Evolutionary conservation across 2,888 invertebrate species (phyloP).

Genomic region (Neria commutata): DNA sequence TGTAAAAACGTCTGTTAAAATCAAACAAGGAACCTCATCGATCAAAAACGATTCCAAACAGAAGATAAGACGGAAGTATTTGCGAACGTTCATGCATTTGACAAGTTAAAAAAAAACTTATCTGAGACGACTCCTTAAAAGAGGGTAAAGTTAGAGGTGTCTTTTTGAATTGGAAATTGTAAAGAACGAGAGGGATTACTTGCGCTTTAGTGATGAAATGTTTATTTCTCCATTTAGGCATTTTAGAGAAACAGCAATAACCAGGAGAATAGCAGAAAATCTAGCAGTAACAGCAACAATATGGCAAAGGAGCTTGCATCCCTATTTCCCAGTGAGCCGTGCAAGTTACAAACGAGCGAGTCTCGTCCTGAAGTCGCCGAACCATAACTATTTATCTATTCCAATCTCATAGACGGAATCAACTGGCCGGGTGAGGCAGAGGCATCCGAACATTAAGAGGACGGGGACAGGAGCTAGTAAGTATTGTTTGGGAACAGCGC

Average conservation of each 20-base stretch:
- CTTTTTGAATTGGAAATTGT: not conserved
- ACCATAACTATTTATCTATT: slow-evolving; percentile 16
- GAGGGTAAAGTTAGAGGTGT: too few species aligned
- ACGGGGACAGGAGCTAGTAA: not conserved
- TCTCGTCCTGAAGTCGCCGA: not conserved
- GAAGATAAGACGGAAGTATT: too few species aligned
- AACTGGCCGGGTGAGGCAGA: not conserved
- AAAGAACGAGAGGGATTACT: slow-evolving; percentile 19
- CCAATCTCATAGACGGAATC: slow-evolving; percentile 4
- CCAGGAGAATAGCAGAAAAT: not conserved
- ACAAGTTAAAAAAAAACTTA: too few species aligned
- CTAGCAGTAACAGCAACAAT: slow-evolving; percentile 5
- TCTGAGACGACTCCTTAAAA: too few species aligned
- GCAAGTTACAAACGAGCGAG: slow-evolving; percentile 9
- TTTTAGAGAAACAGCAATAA: not conserved
- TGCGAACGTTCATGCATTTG: too few species aligned
- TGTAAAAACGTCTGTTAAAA: too few species aligned
- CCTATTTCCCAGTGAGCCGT: slow-evolving; percentile 7
- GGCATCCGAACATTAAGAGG: not conserved
- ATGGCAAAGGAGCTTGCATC: too few species aligned
- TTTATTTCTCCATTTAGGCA: slow-evolving; percentile 13
- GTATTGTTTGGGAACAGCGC: too few species aligned
- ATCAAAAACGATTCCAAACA: too few species aligned
- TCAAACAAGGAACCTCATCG: too few species aligned
- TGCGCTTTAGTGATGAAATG: slow-evolving; percentile 5